Conservation (phyloP, 2,797 vertebrate species). For the Furcifer pardalis region DNA sequence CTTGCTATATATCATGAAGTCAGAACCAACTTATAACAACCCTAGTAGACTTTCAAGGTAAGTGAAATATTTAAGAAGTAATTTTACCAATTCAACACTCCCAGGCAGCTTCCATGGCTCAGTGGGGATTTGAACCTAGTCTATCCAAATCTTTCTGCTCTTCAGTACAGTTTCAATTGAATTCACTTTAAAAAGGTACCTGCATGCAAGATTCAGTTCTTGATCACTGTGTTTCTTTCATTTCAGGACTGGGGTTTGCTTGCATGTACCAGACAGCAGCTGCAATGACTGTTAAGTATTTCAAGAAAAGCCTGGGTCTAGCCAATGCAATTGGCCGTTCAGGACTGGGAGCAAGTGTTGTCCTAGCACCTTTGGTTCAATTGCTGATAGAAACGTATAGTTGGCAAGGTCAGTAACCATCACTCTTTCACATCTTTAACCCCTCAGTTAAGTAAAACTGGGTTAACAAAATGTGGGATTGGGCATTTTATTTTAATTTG, state of each 20-base stretch:
- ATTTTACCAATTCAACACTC: no score
- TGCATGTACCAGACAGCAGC: constrained; percentile 89
- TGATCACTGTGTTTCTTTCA: fast-evolving
- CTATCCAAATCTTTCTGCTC: no score
- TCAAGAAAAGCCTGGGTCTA: constrained; percentile 84
- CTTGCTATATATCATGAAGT: no score
- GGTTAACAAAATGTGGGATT: fast-evolving
- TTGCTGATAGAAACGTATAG: constrained; percentile 86
- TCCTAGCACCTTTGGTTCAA: constrained; percentile 89
- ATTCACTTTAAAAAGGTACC: not conserved
- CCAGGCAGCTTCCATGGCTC: no score
- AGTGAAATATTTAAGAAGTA: no score
- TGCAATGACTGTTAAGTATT: constrained; percentile 85
- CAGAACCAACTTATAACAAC: no score
- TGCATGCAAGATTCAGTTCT: not conserved
- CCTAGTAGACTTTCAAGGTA: no score
- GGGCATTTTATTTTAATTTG: not conserved
- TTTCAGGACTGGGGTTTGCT: constrained; percentile 86
- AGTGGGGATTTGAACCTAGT: no score
- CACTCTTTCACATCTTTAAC: fast-evolving
- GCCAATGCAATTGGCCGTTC: constrained; percentile 87
- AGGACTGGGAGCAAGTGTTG: constrained; percentile 92
- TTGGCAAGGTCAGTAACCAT: constrained; percentile 85
- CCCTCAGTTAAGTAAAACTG: fast-evolving
- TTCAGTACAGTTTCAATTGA: not conserved